These are phyloP conservation scores for Ectropis crepuscularia DNA, from an alignment of 2,888 invertebrate species.

Conservation along the genomic window DNA sequence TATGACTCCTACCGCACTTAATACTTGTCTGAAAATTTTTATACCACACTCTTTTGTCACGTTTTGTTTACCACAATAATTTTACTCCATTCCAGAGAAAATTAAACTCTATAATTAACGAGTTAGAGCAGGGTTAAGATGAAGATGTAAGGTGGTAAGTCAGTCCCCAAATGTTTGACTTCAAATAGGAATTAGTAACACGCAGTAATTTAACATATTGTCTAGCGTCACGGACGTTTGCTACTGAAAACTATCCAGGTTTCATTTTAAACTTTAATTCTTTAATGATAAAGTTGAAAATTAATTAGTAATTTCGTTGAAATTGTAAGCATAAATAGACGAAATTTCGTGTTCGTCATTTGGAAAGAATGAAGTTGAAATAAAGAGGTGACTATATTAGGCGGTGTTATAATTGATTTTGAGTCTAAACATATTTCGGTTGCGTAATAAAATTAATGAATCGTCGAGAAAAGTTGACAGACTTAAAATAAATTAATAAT, in stretches of 20 bases:
- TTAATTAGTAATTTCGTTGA: conserved; percentile 5
- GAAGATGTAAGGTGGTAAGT: conserved; percentile 36
- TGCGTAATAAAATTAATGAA: conserved; percentile 14
- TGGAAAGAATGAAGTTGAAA: conserved; percentile 31
- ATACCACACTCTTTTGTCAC: conserved; percentile 64
- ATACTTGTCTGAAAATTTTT: conserved; percentile 70
- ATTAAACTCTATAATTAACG: conserved; percentile 20
- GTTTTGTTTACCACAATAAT: conserved; percentile 14
- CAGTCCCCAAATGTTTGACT: conserved; percentile 65
- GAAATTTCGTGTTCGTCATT: conserved; percentile 41
- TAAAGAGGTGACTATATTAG: conserved; percentile 39
- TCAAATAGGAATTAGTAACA: conserved; percentile 68
- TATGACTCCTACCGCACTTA: conserved; percentile 61
- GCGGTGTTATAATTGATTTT: conserved; percentile 31
- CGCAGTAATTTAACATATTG: conserved; percentile 58
- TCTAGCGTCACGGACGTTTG: conserved; percentile 52
- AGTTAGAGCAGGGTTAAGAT: neutral
- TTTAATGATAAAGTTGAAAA: conserved; percentile 6
- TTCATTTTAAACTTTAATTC: conserved; percentile 17
- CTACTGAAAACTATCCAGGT: conserved; percentile 28
- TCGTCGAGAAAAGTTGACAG: conserved; percentile 1
- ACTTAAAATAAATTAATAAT: neutral
- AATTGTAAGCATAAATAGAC: conserved; percentile 44
- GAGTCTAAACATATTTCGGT: conserved; percentile 21
- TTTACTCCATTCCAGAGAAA: neutral